phyloP scores from a whole-genome alignment of 2,797 vertebrate genomes.

The Enteromius anoplus region DNA sequence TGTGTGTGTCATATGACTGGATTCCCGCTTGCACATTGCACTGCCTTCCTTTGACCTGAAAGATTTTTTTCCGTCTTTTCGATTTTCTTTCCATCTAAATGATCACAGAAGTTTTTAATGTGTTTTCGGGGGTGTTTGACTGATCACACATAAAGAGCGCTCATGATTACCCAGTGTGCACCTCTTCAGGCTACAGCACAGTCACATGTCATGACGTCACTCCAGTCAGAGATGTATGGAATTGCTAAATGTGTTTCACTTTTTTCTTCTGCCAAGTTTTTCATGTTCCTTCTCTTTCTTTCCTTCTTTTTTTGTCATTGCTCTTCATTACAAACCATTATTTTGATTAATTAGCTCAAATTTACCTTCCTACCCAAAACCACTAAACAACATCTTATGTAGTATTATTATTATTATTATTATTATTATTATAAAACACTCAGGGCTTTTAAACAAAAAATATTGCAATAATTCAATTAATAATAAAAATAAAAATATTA shows the following conservation, averaged over 20 bases:
- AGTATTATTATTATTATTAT: neutral
- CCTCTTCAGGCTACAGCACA: slow-evolving; percentile 57
- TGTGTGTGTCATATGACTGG: slow-evolving; percentile 33
- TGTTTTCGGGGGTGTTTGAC: slow-evolving; percentile 9
- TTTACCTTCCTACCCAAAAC: neutral
- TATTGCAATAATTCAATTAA: too few species aligned
- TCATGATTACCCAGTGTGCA: slow-evolving; percentile 44
- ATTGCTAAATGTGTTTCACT: slow-evolving; percentile 41
- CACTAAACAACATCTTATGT: neutral
- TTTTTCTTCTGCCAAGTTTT: slow-evolving; percentile 29
- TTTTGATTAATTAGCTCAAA: neutral
- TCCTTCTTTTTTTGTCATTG: neutral
- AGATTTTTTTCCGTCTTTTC: neutral
- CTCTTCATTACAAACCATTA: slow-evolving; percentile 4
- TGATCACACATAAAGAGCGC: slow-evolving; percentile 17
- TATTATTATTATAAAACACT: neutral
- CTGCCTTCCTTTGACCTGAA: slow-evolving; percentile 29
- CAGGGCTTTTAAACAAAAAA: neutral
- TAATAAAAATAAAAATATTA: neutral
- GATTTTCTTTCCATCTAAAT: slow-evolving; percentile 16
- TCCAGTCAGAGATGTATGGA: slow-evolving; percentile 61
- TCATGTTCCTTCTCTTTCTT: slow-evolving; percentile 30
- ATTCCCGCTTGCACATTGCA: slow-evolving; percentile 48
- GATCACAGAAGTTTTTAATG: slow-evolving; percentile 15
- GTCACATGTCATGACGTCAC: slow-evolving; percentile 54